Evolutionary conservation across 2,113 vertebrate species (phyloP).

Genomic region (Platichthys stellatus): DNA sequence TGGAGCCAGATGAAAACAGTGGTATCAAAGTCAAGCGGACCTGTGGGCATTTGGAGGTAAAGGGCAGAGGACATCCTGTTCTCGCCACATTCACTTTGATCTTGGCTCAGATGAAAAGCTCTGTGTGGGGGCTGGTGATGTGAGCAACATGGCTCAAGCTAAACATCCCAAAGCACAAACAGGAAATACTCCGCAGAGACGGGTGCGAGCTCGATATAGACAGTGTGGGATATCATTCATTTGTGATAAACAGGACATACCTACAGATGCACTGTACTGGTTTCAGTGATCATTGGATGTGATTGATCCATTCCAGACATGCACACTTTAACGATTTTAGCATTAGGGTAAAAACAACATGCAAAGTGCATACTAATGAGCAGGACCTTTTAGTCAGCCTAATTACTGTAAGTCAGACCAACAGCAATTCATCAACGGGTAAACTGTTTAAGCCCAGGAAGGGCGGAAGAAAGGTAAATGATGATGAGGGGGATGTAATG

Average conservation of each 20-base stretch:
- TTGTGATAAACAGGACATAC: too few relatives aligned
- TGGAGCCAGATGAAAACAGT: background rate
- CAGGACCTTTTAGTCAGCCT: slow-evolving; percentile 4
- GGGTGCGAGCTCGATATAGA: background rate
- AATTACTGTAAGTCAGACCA: slow-evolving; percentile 14
- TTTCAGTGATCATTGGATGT: too few relatives aligned
- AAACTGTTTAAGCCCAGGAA: slow-evolving; percentile 25
- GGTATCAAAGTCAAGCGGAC: slow-evolving; percentile 25
- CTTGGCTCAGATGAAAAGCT: slow-evolving; percentile 58
- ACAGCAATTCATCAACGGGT: slow-evolving; percentile 5
- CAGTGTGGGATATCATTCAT: background rate
- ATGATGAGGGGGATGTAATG: slow-evolving; percentile 41
- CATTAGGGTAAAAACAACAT: background rate
- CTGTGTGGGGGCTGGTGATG: slow-evolving; percentile 46
- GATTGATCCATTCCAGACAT: background rate
- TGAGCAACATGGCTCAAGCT: slow-evolving; percentile 21
- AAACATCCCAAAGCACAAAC: slow-evolving; percentile 29
- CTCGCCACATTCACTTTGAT: slow-evolving; percentile 56
- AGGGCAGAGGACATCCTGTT: slow-evolving; percentile 49
- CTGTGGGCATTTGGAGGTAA: slow-evolving; percentile 34
- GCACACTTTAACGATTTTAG: background rate
- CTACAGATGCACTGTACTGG: background rate
- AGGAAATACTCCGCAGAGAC: slow-evolving; percentile 9
- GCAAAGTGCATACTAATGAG: slow-evolving; percentile 7
- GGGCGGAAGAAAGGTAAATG: slow-evolving; percentile 33